phyloP scores from a whole-genome alignment of 1,140 invertebrate genomes.

The Chrysopa pallens region DNA sequence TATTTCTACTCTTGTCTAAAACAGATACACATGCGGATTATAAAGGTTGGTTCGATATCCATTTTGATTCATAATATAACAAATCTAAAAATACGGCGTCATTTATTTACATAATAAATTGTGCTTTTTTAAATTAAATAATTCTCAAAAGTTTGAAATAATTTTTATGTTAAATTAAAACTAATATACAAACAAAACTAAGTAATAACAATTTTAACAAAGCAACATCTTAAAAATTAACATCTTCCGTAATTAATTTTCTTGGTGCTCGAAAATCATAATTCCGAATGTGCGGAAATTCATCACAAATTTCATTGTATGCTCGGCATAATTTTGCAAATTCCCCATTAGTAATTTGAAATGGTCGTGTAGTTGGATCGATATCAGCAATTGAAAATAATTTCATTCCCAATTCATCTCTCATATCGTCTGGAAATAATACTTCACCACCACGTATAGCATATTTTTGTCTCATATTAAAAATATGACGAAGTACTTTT shows the following conservation, averaged over 20 bases:
- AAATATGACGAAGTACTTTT: constrained; percentile 74
- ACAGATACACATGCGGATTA: too few relatives aligned
- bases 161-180: background rate
- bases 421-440: constrained; percentile 54
- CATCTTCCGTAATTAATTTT: constrained; percentile 6
- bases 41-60: too few relatives aligned
- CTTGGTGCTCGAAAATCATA: constrained; percentile 52
- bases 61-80: too few relatives aligned
- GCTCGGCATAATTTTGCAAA: constrained; percentile 56
- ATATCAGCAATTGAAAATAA: constrained; percentile 59
- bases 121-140: too few relatives aligned
- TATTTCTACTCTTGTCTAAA: too few relatives aligned
- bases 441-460: constrained; percentile 47
- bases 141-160: background rate
- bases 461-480: constrained; percentile 75
- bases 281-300: constrained; percentile 44
- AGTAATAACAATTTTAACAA: background rate
- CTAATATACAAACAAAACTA: background rate
- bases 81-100: too few relatives aligned
- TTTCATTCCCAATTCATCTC: constrained; percentile 38
- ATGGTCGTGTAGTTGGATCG: constrained; percentile 44
- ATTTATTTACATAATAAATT: too few relatives aligned
- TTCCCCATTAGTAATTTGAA: constrained; percentile 58
- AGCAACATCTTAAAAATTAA: background rate
- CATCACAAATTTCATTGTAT: constrained; percentile 52